These are phyloP conservation scores for Phenganax subtilis DNA, from an alignment of 92 coral and sea anemone genomes.

Conservation along the genomic window DNA sequence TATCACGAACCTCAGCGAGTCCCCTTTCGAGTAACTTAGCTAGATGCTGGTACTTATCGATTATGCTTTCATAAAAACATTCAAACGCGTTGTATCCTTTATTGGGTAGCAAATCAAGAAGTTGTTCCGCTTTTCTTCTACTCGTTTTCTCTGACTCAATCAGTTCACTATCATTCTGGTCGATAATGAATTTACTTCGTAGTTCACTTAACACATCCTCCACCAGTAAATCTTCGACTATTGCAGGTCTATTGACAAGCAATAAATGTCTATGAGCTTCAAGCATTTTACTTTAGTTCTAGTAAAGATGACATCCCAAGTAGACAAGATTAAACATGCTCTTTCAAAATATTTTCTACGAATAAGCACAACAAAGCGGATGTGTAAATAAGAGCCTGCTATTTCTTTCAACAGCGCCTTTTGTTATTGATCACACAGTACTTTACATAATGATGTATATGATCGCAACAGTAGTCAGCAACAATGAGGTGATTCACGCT, in stretches of 20 bases:
- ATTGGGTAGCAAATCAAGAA: conserved; percentile 74
- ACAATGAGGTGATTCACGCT: too few species aligned
- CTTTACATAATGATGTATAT: background rate
- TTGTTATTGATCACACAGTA: background rate
- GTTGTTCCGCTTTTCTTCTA: conserved; percentile 64
- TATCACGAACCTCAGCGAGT: conserved; percentile 45
- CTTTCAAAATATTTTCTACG: background rate
- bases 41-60: conserved; percentile 80
- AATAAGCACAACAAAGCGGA: conserved; percentile 5
- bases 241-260: conserved; percentile 55
- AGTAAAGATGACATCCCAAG: background rate
- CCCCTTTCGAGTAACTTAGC: conserved; percentile 62
- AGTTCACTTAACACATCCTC: conserved; percentile 74
- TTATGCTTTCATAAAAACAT: conserved; percentile 56
- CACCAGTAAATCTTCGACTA: conserved; percentile 75
- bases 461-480: too few species aligned
- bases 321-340: background rate
- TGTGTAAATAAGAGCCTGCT: conserved; percentile 4
- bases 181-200: conserved; percentile 69
- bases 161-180: conserved; percentile 68
- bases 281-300: conserved; percentile 49
- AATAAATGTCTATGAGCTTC: conserved; percentile 85
- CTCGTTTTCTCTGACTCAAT: conserved; percentile 59
- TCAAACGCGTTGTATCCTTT: conserved; percentile 80
- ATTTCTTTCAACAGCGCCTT: background rate